Percentiles rank a stretch among this genome's conserved stretches.
Conservation (phyloP, 1,140 invertebrate species). For the Drosophila subpulchrella region DNA sequence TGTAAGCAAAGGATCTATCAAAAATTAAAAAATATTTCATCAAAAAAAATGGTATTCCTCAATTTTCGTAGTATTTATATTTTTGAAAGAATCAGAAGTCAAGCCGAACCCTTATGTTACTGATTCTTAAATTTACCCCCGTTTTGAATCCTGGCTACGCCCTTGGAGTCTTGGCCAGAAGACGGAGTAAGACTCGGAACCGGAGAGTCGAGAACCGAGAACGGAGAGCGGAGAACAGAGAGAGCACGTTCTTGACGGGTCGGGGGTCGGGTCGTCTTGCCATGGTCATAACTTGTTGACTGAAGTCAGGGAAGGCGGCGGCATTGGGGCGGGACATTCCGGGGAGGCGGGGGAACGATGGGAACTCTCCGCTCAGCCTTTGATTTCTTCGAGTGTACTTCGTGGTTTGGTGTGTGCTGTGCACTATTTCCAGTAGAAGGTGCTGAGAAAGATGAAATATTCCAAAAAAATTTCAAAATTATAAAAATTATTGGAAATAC, state of each 20-base stretch:
- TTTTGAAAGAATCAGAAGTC: too few species aligned
- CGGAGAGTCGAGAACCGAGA: slow-evolving; percentile 15
- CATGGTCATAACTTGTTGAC: slow-evolving; percentile 67
- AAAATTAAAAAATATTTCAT: too few species aligned
- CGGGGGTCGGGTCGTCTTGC: slow-evolving; percentile 50
- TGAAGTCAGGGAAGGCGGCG: slow-evolving; percentile 5
- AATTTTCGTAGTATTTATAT: too few species aligned
- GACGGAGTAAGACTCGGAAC: slow-evolving; percentile 2
- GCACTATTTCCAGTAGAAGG: neutral
- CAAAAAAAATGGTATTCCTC: too few species aligned
- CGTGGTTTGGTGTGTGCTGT: slow-evolving; percentile 11
- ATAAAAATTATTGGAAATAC: too few species aligned
- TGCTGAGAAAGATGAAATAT: neutral
- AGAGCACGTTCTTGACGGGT: slow-evolving; percentile 62
- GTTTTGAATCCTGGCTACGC: neutral
- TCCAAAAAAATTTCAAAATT: neutral
- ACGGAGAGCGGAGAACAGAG: slow-evolving; percentile 11
- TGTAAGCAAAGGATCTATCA: too few species aligned
- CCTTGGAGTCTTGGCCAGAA: slow-evolving; percentile 10
- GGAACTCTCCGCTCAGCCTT: slow-evolving; percentile 52
- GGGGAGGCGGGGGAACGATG: slow-evolving; percentile 31
- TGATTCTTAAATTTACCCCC: neutral
- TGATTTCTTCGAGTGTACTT: slow-evolving; percentile 70
- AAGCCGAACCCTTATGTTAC: too few species aligned
- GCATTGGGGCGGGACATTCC: neutral